Evolutionary conservation across 1,140 invertebrate species (phyloP).

Genomic region (Cotesia chilonis): DNA sequence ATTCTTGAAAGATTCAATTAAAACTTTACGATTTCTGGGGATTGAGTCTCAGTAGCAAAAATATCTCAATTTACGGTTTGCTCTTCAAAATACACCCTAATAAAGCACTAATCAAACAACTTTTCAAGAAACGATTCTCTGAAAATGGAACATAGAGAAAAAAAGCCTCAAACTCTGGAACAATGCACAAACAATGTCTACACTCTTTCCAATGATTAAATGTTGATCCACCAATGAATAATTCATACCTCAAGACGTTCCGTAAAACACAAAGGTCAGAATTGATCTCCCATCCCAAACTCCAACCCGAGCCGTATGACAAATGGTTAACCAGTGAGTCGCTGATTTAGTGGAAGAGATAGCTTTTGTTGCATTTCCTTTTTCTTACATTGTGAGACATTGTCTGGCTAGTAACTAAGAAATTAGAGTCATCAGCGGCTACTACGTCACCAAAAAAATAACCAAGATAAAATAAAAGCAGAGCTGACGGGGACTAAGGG

Average conservation of each 20-base stretch:
- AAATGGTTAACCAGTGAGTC: neutral
- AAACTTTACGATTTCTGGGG: too few species aligned
- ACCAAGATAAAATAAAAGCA: slow-evolving; percentile 8
- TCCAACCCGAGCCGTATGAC: neutral
- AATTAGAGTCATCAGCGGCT: slow-evolving; percentile 12
- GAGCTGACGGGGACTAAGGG: slow-evolving; percentile 10
- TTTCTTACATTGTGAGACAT: slow-evolving; percentile 12
- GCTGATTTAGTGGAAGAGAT: slow-evolving; percentile 6
- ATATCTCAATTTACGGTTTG: too few species aligned
- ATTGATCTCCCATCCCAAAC: neutral
- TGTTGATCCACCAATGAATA: slow-evolving; percentile 20
- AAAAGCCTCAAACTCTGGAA: neutral
- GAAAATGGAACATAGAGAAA: too few species aligned
- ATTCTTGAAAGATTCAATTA: too few species aligned
- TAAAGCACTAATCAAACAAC: too few species aligned
- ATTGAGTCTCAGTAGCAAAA: too few species aligned
- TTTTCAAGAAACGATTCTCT: too few species aligned
- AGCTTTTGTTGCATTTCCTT: neutral
- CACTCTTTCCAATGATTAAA: slow-evolving; percentile 13
- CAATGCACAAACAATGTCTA: slow-evolving; percentile 12
- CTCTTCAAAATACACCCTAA: too few species aligned
- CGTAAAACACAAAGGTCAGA: neutral
- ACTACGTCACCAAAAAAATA: neutral
- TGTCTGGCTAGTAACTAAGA: slow-evolving; percentile 10
- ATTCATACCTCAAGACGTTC: slow-evolving; percentile 4